A percentile compares a stretch with the other conserved stretches of the same genome.
phyloP scores from a whole-genome alignment of 1,140 invertebrate genomes.

The Phymorhynchus buccinoides region DNA sequence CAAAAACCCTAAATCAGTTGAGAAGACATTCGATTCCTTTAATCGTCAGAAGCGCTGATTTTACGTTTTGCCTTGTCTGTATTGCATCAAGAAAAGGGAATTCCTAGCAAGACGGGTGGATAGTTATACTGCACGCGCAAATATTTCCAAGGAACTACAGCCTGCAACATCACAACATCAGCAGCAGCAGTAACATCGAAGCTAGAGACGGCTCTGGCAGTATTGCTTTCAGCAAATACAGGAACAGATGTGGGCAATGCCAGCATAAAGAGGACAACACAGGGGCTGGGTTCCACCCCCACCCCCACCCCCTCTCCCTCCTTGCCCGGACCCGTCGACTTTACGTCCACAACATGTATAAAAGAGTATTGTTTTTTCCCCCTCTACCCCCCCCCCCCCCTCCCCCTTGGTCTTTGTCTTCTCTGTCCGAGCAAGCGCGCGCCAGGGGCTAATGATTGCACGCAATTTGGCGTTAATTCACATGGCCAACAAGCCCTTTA shows the following conservation, averaged over 20 bases:
- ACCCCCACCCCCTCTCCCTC: background rate
- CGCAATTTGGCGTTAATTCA: conserved; percentile 36
- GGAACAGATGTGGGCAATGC: conserved; percentile 28
- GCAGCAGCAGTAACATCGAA: background rate
- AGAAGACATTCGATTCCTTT: no score
- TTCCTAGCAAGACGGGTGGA: background rate
- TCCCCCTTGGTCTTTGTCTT: conserved; percentile 22
- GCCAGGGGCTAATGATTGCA: conserved; percentile 27
- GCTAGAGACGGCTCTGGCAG: background rate
- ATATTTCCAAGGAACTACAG: no score
- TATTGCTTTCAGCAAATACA: conserved; percentile 18
- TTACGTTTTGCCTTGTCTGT: no score
- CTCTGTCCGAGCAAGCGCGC: background rate
- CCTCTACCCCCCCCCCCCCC: no score
- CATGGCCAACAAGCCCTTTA: conserved; percentile 20
- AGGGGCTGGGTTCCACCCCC: conserved; percentile 9
- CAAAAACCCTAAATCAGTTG: no score
- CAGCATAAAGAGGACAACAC: background rate
- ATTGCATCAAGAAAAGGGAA: background rate
- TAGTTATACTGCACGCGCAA: background rate
- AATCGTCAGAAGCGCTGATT: no score
- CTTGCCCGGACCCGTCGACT: background rate
- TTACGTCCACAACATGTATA: conserved; percentile 22
- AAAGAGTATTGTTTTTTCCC: conserved; percentile 25
- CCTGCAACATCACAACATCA: background rate